Conservation (phyloP, 2,888 invertebrate species). For the Apamea monoglypha region DNA sequence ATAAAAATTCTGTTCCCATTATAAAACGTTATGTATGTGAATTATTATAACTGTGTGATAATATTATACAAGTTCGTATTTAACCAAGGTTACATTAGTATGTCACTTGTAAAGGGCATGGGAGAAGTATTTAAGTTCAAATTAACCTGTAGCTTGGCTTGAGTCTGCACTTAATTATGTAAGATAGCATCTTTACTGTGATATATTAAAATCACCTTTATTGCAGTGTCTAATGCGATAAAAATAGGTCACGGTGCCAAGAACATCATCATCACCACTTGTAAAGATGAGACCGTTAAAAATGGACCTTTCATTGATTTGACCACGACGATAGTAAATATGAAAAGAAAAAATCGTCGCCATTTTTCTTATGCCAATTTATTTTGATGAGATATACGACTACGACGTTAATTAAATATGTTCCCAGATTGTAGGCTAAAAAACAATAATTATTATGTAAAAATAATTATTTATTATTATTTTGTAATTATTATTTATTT, state of each 20-base stretch:
- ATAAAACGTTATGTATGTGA: constrained; percentile 55
- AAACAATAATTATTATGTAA: neutral
- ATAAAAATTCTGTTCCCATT: constrained; percentile 54
- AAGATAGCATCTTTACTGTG: constrained; percentile 31
- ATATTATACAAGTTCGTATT: constrained; percentile 55
- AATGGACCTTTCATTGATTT: neutral
- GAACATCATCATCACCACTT: neutral
- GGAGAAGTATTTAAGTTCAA: constrained; percentile 58
- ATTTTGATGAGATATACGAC: neutral
- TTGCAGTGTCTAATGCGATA: neutral
- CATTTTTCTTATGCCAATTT: neutral
- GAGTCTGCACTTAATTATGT: constrained; percentile 24
- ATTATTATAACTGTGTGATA: constrained; percentile 51
- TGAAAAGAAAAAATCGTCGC: no score
- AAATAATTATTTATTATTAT: no score
- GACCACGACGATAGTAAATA: neutral
- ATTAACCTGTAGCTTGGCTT: constrained; percentile 44
- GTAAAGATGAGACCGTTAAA: neutral
- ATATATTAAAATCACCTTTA: constrained; percentile 29
- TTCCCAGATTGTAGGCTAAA: neutral
- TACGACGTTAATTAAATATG: neutral
- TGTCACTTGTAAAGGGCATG: constrained; percentile 64
- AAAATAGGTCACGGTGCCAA: accelerated
- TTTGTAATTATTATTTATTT: no score
- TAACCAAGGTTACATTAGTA: constrained; percentile 59